These are phyloP conservation scores for Coendou prehensilis DNA, from an alignment of 2,797 vertebrate genomes.

Conservation along the genomic window DNA sequence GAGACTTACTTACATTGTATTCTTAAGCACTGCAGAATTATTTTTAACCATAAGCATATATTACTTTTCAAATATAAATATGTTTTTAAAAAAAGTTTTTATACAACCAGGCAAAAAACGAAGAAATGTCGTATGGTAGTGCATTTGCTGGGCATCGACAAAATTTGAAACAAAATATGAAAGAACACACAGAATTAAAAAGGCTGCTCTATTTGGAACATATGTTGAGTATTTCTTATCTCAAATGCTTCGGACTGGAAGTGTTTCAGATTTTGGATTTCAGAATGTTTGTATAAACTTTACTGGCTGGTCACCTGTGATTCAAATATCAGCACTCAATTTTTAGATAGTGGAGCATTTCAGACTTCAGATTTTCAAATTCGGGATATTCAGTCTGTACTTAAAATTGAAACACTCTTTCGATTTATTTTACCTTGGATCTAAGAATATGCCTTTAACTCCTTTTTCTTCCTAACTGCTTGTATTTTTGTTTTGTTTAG, in stretches of 20 bases:
- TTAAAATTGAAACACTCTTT: background rate
- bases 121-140: conserved; percentile 9
- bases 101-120: background rate
- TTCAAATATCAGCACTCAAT: background rate
- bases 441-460: conserved; percentile 22
- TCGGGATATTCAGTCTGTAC: background rate
- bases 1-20: conserved; percentile 13
- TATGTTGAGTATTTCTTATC: background rate
- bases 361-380: background rate
- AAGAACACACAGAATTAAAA: conserved; percentile 19
- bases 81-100: conserved; percentile 44
- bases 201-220: background rate
- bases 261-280: background rate
- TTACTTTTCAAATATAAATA: conserved; percentile 47
- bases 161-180: conserved; percentile 39
- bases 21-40: background rate
- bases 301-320: background rate
- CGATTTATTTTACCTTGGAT: conserved; percentile 23
- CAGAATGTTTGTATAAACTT: background rate
- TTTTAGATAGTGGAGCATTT: background rate
- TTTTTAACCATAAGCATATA: conserved; percentile 20
- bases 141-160: background rate
- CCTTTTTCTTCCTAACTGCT: background rate
- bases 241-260: background rate
- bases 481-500: background rate